phyloP scores from a whole-genome alignment of 1,140 invertebrate genomes.

The Adoxophyes honmai region DNA sequence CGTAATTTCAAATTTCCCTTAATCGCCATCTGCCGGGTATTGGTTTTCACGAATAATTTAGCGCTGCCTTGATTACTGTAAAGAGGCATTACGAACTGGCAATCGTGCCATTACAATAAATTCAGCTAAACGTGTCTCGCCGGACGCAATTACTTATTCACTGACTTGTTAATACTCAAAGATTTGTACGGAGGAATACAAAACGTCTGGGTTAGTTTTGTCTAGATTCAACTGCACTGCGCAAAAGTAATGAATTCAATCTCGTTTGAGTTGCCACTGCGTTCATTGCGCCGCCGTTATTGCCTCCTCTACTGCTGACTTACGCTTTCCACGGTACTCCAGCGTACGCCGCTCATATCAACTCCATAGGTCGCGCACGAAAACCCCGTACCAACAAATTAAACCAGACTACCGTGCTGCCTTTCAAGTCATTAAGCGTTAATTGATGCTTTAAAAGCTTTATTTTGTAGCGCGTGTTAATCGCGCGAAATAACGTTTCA shows the following conservation, averaged over 20 bases:
- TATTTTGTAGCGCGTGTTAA: no score
- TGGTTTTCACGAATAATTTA: constrained; percentile 9
- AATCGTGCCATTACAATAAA: constrained; percentile 11
- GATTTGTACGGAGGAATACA: constrained; percentile 2
- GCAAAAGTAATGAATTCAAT: constrained; percentile 24
- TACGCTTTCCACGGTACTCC: neutral
- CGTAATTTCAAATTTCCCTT: constrained; percentile 6
- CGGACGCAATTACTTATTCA: constrained; percentile 8
- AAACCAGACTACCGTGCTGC: no score
- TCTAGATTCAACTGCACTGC: constrained; percentile 20
- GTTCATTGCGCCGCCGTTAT: constrained; percentile 12
- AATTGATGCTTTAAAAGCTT: no score
- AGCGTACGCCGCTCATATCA: neutral
- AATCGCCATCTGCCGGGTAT: constrained; percentile 3
- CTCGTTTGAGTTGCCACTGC: constrained; percentile 14
- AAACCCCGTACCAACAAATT: no score
- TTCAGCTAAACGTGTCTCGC: neutral
- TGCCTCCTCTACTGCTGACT: neutral
- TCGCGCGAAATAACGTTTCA: no score
- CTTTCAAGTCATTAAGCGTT: no score
- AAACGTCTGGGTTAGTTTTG: constrained; percentile 18
- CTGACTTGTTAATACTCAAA: constrained; percentile 10
- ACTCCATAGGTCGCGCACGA: no score
- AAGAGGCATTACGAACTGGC: constrained; percentile 6
- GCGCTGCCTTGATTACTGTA: constrained; percentile 2